Conservation (phyloP, 2,888 invertebrate genomes). For the Harpalus rufipes region DNA sequence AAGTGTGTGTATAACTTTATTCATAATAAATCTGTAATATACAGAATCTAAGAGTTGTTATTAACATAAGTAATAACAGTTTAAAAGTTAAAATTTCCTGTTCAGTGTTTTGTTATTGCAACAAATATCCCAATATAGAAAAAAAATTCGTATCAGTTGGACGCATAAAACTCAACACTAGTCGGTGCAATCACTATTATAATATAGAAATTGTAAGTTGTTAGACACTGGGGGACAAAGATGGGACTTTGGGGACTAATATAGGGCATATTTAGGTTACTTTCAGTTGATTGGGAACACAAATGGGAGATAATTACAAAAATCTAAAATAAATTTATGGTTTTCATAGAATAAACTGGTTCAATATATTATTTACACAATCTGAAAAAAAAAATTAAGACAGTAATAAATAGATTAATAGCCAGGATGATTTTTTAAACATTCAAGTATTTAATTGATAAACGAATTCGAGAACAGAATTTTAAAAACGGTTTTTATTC, state of each 20-base stretch:
- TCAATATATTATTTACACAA: no score
- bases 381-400: no score
- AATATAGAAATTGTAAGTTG: neutral
- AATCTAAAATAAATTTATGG: no score
- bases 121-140: conserved; percentile 19
- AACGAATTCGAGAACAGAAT: no score
- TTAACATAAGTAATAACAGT: conserved; percentile 61
- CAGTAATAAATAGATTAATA: no score
- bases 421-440: no score
- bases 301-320: no score
- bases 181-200: conserved; percentile 8
- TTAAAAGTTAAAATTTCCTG: conserved; percentile 40
- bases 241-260: neutral
- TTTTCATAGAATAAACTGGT: no score
- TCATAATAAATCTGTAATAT: conserved; percentile 75
- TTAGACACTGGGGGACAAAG: neutral
- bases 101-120: conserved; percentile 56
- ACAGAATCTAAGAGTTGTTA: conserved; percentile 71
- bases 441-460: no score
- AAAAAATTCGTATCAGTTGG: neutral
- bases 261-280: neutral
- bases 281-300: neutral
- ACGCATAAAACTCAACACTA: neutral
- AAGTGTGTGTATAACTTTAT: conserved; percentile 69
- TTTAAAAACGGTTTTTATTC: no score